Base-by-base conservation (phyloP, 2,797 vertebrate species). In the Poeciliopsis turneri region DNA sequence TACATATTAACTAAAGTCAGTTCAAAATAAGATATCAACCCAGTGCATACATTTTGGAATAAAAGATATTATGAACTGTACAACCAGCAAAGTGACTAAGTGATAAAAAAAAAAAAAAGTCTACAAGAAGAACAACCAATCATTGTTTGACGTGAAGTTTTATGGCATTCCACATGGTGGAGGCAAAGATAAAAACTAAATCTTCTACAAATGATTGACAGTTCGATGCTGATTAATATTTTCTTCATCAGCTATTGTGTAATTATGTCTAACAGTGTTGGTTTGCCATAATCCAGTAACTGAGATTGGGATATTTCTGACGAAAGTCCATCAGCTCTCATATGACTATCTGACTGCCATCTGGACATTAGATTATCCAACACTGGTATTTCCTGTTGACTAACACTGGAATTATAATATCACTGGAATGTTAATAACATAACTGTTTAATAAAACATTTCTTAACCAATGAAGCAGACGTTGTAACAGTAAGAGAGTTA, bases 91-190 rank as follows among this genome's bases (percentile, higher is more conserved):
- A 28, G 57, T 68, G 64, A 41, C 11, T 23, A 25, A 41, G 64
- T 68, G 64, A 41, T 2, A 20, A 18, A 18, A 59, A 36, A 25
- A 0, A 6, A 3, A 36, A 25, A 0, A 7, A 3, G 9, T 36
- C 33, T 41, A 0, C 11, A 68, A 68, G 16, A 36, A 36, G 36
- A 39, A 68, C 9, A 68, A 10, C 18, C 41, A 68, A 23, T 10
- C 0, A 55, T 49, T 70, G 28, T 43, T 75, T 41, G 23, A 47
- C 10, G 25, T 87, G 79, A 74, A 81, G 88, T 85, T 86, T 70
- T 80, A 23, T 84, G 80, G 79, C n/a, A 41, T 78, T 33, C 90
- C 91, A 91, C 87, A 91, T 74, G 87, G 78, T 88, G 84, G 90
- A 85, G 83, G 83, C 87, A 91, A 89, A 89, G 80, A 79, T 83